A percentile compares a stretch with the other conserved stretches of the same genome.
phyloP scores from a whole-genome alignment of 2,888 invertebrate genomes.

The Sinotaia quadrata region DNA sequence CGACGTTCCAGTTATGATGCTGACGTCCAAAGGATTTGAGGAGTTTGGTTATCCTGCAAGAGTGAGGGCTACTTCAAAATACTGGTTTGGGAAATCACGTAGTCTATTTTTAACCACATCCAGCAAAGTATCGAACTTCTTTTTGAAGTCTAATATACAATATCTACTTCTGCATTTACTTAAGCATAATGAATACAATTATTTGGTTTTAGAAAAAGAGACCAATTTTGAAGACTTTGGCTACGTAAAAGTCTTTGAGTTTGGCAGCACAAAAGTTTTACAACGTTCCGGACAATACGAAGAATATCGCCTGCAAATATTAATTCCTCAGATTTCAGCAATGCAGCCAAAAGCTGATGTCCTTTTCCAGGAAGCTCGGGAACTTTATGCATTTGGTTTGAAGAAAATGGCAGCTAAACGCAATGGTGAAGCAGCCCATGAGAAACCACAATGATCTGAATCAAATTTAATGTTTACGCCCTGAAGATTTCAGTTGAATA shows the following conservation, averaged over 20 bases:
- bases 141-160: slow-evolving; percentile 46
- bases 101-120: slow-evolving; percentile 30
- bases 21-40: slow-evolving; percentile 50
- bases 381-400: slow-evolving; percentile 15
- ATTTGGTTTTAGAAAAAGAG: slow-evolving; percentile 41
- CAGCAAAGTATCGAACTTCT: slow-evolving; percentile 46
- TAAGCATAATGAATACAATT: slow-evolving; percentile 47
- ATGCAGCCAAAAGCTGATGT: not conserved
- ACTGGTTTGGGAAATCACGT: not conserved
- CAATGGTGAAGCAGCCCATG: not conserved
- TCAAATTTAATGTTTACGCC: too few species aligned
- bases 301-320: not conserved
- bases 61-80: not conserved
- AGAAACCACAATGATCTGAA: too few species aligned
- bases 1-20: slow-evolving; percentile 49
- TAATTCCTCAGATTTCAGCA: not conserved
- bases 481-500: too few species aligned
- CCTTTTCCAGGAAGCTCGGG: slow-evolving; percentile 7
- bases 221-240: slow-evolving; percentile 40
- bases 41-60: slow-evolving; percentile 32
- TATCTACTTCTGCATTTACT: slow-evolving; percentile 51
- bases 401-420: slow-evolving; percentile 1
- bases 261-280: not conserved
- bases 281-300: not conserved
- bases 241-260: slow-evolving; percentile 44